A percentile compares a stretch with the other conserved stretches of the same genome.
Evolutionary conservation across 2,888 invertebrate species (phyloP).

Genomic region (Leptopilina drosophilae): DNA sequence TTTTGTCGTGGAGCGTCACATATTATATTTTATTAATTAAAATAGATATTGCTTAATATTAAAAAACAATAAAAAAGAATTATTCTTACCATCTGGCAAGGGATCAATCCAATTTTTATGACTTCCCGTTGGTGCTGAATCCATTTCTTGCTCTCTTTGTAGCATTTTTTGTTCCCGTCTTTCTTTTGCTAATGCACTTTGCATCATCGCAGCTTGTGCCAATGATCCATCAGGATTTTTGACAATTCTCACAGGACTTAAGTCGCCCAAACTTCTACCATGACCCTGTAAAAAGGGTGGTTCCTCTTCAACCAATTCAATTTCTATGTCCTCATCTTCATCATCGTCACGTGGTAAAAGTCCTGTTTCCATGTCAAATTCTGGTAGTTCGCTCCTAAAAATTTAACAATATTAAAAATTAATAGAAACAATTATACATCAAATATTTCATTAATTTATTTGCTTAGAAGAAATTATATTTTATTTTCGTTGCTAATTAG

Average conservation of each 20-base stretch:
- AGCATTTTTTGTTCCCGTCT: conserved; percentile 96
- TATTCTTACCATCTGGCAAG: conserved; percentile 84
- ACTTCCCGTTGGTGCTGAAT: conserved; percentile 87
- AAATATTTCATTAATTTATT: conserved; percentile 22
- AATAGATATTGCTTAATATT: too few species aligned
- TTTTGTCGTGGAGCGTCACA: too few species aligned
- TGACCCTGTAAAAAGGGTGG: conserved; percentile 97
- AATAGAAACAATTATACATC: neutral
- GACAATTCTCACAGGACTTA: conserved; percentile 96
- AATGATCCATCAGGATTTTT: conserved; percentile 99
- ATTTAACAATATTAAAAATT: neutral
- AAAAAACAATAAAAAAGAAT: neutral
- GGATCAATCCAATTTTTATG: conserved; percentile 99
- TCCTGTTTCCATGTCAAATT: conserved; percentile 98
- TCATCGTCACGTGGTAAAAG: conserved; percentile 93
- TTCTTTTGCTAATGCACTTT: conserved; percentile 98
- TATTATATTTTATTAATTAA: too few species aligned
- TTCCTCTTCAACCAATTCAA: conserved; percentile 99
- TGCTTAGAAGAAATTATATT: too few species aligned
- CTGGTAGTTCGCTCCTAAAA: conserved; percentile 94
- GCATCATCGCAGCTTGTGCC: conserved; percentile 99
- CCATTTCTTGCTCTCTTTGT: conserved; percentile 95
- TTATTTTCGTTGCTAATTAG: too few species aligned
- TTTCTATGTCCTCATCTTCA: conserved; percentile 98
- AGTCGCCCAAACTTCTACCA: conserved; percentile 92